Base-by-base conservation (phyloP, 2,797 vertebrate genomes). In the Brachyalestes nurse region DNA sequence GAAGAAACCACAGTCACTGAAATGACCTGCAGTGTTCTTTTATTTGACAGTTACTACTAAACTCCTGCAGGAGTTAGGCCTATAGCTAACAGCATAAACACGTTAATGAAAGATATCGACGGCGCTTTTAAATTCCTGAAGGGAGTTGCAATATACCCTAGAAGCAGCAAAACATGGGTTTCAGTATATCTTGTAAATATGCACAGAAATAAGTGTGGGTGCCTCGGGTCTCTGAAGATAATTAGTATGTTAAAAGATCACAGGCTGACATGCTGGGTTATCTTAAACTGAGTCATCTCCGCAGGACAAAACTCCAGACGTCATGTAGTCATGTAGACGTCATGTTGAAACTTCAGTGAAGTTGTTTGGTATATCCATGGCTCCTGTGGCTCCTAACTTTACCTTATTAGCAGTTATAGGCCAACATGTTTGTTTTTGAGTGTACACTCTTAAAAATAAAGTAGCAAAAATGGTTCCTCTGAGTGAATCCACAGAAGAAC, bases 241-340 rank as follows among this genome's bases (percentile, higher is more conserved):
- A 78, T 84, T 71, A 80, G 21, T 58, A 38, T 72, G 34, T 72
- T 75, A 25, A 57, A 58, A 81, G 58, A 75, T 72, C 64, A 77
- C 65, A 72, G 78, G n/a, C 51, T 64, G 72, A 71, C 70, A 72
- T 51, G 58, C 42, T 61, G 80, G 23, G n/a, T 47, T 65, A n/a
- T 28, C 28, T 38, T 82, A 66, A 74, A 58, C 8, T 25, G 21
- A 61, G 16, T 61, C 57, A 65, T 17, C 28, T 64, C 34, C 49
- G 21, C 21, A 75, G 47, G 55, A 49, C 64, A 71, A 62, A 65
- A 75, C 5, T 23, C 64, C 64, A 25, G 34, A 53, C 61, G 25
- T 64, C 51, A 40, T 34, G 42, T 13, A n/a, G 19, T 72, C 67
- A n/a, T n/a, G n/a, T n/a, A 25, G 34, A 53, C 61, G 25, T 64